Evolutionary conservation across 2,888 invertebrate species (phyloP).

Genomic region (Drosophila algonquin): DNA sequence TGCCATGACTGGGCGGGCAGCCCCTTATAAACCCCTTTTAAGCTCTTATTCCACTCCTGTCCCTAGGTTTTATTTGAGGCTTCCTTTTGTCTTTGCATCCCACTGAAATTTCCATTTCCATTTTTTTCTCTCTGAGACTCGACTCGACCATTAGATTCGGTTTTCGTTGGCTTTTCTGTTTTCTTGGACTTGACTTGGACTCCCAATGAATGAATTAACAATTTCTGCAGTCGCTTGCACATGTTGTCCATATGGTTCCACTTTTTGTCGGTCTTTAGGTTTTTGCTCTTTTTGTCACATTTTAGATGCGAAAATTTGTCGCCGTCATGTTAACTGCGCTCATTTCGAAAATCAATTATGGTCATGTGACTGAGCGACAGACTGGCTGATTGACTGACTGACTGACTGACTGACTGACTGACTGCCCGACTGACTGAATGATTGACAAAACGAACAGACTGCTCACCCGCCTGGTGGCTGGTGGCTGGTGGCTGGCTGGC

Average conservation of each 20-base stretch:
- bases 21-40: not conserved
- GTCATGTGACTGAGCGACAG: constrained; percentile 38
- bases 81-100: constrained; percentile 21
- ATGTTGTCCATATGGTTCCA: constrained; percentile 44
- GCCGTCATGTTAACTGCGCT: constrained; percentile 67
- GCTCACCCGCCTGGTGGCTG: constrained; percentile 29
- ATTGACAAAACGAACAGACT: constrained; percentile 24
- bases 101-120: constrained; percentile 15
- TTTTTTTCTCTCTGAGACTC: constrained; percentile 4
- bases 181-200: constrained; percentile 4
- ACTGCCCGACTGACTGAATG: not conserved
- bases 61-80: not conserved
- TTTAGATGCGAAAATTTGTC: constrained; percentile 67
- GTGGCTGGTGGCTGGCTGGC: constrained; percentile 37
- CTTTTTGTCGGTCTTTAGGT: constrained; percentile 27
- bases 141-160: constrained; percentile 28
- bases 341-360: constrained; percentile 75
- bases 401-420: constrained; percentile 33
- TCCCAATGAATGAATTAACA: constrained; percentile 46
- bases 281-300: constrained; percentile 46
- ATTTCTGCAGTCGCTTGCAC: constrained; percentile 47
- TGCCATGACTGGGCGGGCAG: too few relatives aligned
- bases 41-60: constrained; percentile 1
- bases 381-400: constrained; percentile 40
- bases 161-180: constrained; percentile 1